Evolutionary conservation across 2,113 vertebrate species (phyloP).

Genomic region (Platysternon megacephalum): DNA sequence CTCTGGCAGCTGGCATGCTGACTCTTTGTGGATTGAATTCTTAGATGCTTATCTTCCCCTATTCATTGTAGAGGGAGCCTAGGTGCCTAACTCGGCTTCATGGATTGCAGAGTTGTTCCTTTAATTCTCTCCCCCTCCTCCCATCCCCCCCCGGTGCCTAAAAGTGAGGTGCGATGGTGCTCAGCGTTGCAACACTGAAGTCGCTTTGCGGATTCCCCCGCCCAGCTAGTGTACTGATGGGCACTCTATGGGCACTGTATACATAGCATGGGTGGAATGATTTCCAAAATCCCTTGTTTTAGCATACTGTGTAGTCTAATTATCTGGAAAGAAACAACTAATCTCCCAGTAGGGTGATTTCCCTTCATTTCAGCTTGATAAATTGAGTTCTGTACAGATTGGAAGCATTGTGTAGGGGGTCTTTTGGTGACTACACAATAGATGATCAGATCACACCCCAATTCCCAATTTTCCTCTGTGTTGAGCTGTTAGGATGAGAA

Average conservation of each 20-base stretch:
- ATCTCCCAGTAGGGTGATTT: neutral
- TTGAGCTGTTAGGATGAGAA: neutral
- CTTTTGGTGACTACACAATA: neutral
- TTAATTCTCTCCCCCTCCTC: too few species aligned
- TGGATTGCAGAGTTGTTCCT: neutral
- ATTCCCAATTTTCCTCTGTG: neutral
- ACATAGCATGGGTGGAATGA: neutral
- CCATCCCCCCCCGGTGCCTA: too few species aligned
- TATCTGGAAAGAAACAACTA: neutral
- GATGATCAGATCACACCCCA: neutral
- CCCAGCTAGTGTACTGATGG: neutral
- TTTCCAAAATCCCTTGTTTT: neutral
- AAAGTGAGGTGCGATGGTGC: neutral
- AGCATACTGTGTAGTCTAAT: neutral
- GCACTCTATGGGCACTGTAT: neutral
- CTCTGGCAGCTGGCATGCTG: neutral
- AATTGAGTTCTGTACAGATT: neutral
- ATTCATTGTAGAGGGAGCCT: neutral
- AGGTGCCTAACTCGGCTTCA: neutral
- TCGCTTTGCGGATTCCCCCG: neutral
- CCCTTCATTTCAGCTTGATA: neutral
- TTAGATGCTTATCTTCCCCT: neutral
- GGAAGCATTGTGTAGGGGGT: neutral
- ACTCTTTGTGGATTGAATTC: neutral
- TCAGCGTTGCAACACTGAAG: neutral